Base-by-base conservation (phyloP, 2,113 vertebrate genomes). In the Neolamprologus ventralis region DNA sequence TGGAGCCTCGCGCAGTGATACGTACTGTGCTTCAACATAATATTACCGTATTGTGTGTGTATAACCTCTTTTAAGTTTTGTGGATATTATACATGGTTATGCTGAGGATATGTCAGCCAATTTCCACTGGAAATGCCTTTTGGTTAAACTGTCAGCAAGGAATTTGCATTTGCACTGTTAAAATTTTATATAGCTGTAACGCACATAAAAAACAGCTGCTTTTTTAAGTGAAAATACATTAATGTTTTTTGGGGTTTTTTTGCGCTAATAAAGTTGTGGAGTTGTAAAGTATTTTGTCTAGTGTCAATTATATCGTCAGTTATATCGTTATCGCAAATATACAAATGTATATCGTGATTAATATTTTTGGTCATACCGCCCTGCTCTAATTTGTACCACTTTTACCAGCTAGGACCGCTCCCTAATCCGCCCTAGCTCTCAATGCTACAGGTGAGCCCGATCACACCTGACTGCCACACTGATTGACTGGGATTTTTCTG, bases 191-290 rank as follows among this genome's bases (percentile, higher is more conserved):
- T 58, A 58, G 4, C 55, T 58, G 1, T 9, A 58, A 58, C 0
- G 5, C 26, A 31, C 0, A 58, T 58, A 58, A 31, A 58, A 58
- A 58, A 31, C 11, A 55, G 6, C 6, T 55, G 21, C 21, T 26
- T 13, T 0, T 57, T 57, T 1, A 16, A 57, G 55, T 57, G 23
- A 28, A 57, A 23, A 23, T 23, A 23, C 23, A 23, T 23, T 23
- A 1, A 57, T 57, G 7, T 0, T 0, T 0, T 16, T 28, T 14
- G 6, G 42, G 42, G 42, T 0, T 0, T 1, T 4, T 31, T 31
- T 58, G 55, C 7, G 0, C 3, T 58, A 31, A 31, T 58, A 9
- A 31, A 58, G 8, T 58, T 58, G 14, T 58, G 55, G 26, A 31
- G 55, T 31, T 31, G 26, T 31, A 58, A 58, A 58, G 26, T 60